Conservation (phyloP, 2,888 invertebrate genomes). For the Drosophila ezoana region DNA sequence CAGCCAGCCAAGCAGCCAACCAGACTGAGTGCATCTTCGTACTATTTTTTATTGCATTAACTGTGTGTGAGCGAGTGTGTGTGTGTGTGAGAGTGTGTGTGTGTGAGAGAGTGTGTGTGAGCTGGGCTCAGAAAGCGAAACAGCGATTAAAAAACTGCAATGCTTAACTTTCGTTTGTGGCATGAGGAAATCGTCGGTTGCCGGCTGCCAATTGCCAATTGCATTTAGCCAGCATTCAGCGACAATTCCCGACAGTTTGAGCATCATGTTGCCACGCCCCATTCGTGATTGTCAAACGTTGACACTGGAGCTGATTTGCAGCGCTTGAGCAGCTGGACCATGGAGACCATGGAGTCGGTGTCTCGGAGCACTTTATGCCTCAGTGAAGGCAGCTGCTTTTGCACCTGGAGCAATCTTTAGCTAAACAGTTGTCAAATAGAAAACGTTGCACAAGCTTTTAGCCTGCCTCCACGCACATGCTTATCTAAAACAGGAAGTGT, state of each 20-base stretch:
- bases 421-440: background rate
- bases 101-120: conserved; percentile 47
- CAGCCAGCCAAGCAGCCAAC: conserved; percentile 48
- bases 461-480: background rate
- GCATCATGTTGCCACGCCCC: conserved; percentile 24
- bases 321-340: conserved; percentile 9
- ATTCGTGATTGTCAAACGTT: conserved; percentile 17
- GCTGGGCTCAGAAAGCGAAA: conserved; percentile 77
- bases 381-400: conserved; percentile 4
- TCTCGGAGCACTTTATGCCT: conserved; percentile 10
- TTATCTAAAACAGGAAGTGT: conserved; percentile 21
- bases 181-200: conserved; percentile 62
- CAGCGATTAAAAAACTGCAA: conserved; percentile 69
- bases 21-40: conserved; percentile 30
- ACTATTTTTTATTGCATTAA: conserved; percentile 48
- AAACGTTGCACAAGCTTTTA: background rate
- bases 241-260: conserved; percentile 36
- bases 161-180: conserved; percentile 71
- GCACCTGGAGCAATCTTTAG: conserved; percentile 12
- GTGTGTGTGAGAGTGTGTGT: background rate
- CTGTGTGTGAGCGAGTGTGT: conserved; percentile 33
- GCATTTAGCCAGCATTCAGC: conserved; percentile 16
- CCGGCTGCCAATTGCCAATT: conserved; percentile 5
- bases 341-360: background rate
- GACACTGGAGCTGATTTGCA: conserved; percentile 14